Conservation (phyloP, 2,797 vertebrate species). For the Gila robusta region DNA sequence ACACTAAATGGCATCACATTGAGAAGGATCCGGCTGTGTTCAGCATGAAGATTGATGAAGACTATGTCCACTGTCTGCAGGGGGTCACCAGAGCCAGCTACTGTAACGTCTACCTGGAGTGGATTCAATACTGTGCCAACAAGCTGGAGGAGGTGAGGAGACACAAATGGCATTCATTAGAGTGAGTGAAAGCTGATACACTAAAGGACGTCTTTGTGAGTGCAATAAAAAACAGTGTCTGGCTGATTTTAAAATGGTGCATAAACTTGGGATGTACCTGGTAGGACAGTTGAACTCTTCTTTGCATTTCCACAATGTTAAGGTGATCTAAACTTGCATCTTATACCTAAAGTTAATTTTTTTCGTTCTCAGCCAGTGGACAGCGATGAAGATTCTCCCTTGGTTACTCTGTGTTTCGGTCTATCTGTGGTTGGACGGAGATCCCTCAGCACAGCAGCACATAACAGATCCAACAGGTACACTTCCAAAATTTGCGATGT, state of each 20-base stretch:
- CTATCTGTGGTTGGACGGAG: slow-evolving; percentile 93
- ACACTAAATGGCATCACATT: slow-evolving; percentile 95
- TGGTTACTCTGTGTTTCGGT: slow-evolving; percentile 94
- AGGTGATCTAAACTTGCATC: background rate
- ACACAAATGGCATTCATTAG: background rate
- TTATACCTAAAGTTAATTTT: background rate
- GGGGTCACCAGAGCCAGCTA: slow-evolving; percentile 96
- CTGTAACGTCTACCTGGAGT: slow-evolving; percentile 95
- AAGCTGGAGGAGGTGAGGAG: slow-evolving; percentile 85
- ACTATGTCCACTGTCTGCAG: slow-evolving; percentile 95
- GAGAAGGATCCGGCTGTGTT: slow-evolving; percentile 94
- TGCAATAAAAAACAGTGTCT: background rate
- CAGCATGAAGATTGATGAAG: slow-evolving; percentile 93
- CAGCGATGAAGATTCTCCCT: slow-evolving; percentile 91
- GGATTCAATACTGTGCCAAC: slow-evolving; percentile 92
- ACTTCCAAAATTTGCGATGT: background rate
- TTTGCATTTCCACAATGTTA: background rate
- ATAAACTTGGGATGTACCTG: background rate
- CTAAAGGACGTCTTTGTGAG: background rate
- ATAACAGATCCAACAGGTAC: slow-evolving; percentile 95
- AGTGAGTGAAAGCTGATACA: background rate
- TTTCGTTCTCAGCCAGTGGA: slow-evolving; percentile 81
- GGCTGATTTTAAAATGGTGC: slow-evolving; percentile 9
- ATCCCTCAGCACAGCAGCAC: slow-evolving; percentile 90
- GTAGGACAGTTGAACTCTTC: background rate